These are phyloP conservation scores for Cirrhinus mrigala DNA, from an alignment of 2,797 vertebrate species.

Conservation along the genomic window DNA sequence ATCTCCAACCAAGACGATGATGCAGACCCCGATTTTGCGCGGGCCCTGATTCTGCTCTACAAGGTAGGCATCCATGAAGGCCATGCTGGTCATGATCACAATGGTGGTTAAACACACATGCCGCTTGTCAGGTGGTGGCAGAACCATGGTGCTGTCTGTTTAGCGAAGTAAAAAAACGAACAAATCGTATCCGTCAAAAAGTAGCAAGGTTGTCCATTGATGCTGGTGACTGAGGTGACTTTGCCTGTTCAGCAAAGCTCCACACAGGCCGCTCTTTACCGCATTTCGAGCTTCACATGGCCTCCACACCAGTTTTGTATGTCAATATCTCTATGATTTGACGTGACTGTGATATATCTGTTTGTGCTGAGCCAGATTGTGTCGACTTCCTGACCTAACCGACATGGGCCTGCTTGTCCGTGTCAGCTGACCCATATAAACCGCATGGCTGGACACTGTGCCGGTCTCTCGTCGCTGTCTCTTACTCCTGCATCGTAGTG, in stretches of 20 bases:
- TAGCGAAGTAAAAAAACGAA: conserved; percentile 31
- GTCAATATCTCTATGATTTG: conserved; percentile 14
- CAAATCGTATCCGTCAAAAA: conserved; percentile 12
- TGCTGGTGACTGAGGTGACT: conserved; percentile 27
- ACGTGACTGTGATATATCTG: not conserved
- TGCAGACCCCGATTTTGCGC: conserved; percentile 76
- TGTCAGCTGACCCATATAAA: conserved; percentile 52
- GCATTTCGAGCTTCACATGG: conserved; percentile 18
- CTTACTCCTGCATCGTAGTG: conserved; percentile 3
- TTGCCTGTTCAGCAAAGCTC: conserved; percentile 50
- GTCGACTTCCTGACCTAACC: conserved; percentile 31
- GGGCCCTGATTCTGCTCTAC: conserved; percentile 82
- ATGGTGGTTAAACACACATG: conserved; percentile 89
- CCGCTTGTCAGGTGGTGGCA: conserved; percentile 86
- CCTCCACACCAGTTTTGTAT: conserved; percentile 1
- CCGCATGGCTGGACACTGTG: conserved; percentile 23
- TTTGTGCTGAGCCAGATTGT: conserved; percentile 31
- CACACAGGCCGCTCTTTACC: conserved; percentile 34
- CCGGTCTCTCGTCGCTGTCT: not conserved
- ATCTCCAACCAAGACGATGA: conserved; percentile 79
- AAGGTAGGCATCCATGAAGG: conserved; percentile 88
- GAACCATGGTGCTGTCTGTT: conserved; percentile 79
- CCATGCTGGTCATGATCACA: conserved; percentile 90
- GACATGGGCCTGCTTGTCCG: conserved; percentile 50
- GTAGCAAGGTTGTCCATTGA: conserved; percentile 20